Base-by-base conservation (phyloP, 1,140 invertebrate species). In the Saccostrea cuccullata region DNA sequence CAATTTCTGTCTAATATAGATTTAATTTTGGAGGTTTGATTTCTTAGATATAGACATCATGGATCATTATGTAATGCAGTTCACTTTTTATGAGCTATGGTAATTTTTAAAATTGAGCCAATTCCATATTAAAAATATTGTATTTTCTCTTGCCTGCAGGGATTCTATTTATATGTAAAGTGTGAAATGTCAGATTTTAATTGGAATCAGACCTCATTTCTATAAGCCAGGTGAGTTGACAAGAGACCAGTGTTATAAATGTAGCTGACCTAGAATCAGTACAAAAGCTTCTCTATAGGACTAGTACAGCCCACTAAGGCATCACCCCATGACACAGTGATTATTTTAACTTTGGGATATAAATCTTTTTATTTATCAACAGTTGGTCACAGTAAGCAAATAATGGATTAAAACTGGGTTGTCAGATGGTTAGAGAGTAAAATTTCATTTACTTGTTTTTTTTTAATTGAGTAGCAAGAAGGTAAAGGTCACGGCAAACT, bases 141-240 rank as follows among this genome's bases (percentile, higher is more conserved):
- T 4, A 64, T 20, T 64, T 20, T 64, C 17, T 64, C 17, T 2
- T 64, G 58, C 58, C 58, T 64, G 58, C 58, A 64, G 58, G 58
- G 58, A 64, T 64, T n/a, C 58, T 64, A 64, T 64, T 64, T 64
- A 64, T n/a, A 64, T 64, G n/a, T 64, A 20, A 64, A 64, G 20
- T 20, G 13, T 17, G 17, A n/a, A 60, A 64, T 64, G n/a, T 64
- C 15, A 64, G 17, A 64, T 64, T 64, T 64, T 20, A 64, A 64
- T 64, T 64, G 58, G 58, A 64, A 20, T 64, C 17, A 20, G 13
- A 64, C 15, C 58, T 20, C 17, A n/a, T 64, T 20, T 64, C n/a
- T 17, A n/a, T 6, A n/a, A 64, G 58, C 1, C 58, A 64, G 58
- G 58, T 64, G 58, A 64, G 15, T 17, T 64, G 58, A 20, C 13